phyloP scores from a whole-genome alignment of 2,113 vertebrate species.

The Bos indicus region DNA sequence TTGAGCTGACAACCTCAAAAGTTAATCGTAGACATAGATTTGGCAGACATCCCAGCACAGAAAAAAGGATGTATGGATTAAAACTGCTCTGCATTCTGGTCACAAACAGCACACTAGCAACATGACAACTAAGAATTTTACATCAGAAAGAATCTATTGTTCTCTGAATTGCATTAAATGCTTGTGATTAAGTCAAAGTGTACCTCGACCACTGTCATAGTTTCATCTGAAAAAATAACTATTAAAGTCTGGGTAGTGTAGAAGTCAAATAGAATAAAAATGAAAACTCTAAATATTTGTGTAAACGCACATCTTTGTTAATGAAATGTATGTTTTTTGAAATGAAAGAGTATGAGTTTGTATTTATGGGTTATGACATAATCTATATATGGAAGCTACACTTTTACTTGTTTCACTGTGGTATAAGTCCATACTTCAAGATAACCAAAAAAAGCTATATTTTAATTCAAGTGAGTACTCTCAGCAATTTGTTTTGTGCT shows the following conservation, averaged over 20 bases:
- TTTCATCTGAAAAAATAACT: conserved; percentile 18
- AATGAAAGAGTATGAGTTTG: not conserved
- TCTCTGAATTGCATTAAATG: conserved; percentile 51
- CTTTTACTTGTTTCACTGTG: not conserved
- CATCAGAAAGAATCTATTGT: conserved; percentile 77
- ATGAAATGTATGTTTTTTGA: not conserved
- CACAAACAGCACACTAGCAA: conserved; percentile 77
- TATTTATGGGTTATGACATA: not conserved
- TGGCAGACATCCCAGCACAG: conserved; percentile 75
- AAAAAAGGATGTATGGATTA: conserved; percentile 84
- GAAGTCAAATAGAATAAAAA: not conserved
- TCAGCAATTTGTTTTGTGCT: not conserved
- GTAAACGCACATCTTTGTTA: not conserved
- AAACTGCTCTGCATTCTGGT: conserved; percentile 81
- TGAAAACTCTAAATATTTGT: not conserved
- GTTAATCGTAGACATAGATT: conserved; percentile 76
- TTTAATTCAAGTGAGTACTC: not conserved
- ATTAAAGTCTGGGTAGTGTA: not conserved
- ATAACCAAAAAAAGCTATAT: not conserved
- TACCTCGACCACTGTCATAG: conserved; percentile 45
- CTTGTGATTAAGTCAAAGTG: conserved; percentile 64
- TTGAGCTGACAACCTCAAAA: conserved; percentile 77
- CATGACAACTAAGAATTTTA: conserved; percentile 78
- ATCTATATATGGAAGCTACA: not conserved
- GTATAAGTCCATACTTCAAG: not conserved